These are phyloP conservation scores for Plectrocnemia conspersa DNA, from an alignment of 1,140 invertebrate species.

Conservation along the genomic window DNA sequence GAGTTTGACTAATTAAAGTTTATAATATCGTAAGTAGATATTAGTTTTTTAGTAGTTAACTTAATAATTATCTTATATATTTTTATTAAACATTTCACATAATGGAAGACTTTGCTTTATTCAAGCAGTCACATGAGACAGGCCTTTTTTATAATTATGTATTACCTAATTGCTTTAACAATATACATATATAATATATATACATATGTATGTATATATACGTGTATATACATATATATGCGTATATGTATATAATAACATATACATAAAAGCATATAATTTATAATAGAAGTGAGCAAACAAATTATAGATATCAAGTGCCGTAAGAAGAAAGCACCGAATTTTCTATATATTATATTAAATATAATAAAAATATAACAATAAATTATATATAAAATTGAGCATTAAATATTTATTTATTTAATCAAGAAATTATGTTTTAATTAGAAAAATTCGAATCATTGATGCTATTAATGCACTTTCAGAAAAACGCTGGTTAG, in stretches of 20 bases:
- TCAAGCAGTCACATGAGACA: slow-evolving; percentile 36
- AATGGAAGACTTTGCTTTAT: slow-evolving; percentile 37
- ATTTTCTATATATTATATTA: too few relatives aligned
- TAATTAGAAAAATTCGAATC: too few relatives aligned
- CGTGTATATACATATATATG: background rate
- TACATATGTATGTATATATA: slow-evolving; percentile 8
- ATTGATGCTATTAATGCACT: too few relatives aligned
- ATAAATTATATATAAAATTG: too few relatives aligned
- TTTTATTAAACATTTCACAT: slow-evolving; percentile 33
- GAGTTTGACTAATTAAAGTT: slow-evolving; percentile 30
- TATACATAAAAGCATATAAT: background rate
- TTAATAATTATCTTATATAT: slow-evolving; percentile 34
- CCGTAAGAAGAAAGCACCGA: too few relatives aligned
- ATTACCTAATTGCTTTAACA: slow-evolving; percentile 32
- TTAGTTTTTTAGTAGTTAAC: slow-evolving; percentile 30
- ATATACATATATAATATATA: slow-evolving; percentile 26
- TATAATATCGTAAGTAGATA: slow-evolving; percentile 25
- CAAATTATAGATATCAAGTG: too few relatives aligned
- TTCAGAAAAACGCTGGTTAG: too few relatives aligned
- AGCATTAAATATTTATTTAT: too few relatives aligned
- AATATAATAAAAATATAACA: too few relatives aligned
- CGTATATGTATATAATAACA: background rate
- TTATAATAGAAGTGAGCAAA: too few relatives aligned
- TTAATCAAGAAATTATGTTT: too few relatives aligned
- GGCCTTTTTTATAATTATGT: slow-evolving; percentile 34